phyloP scores from a whole-genome alignment of 2,797 vertebrate genomes.

The Sylvia borin region DNA sequence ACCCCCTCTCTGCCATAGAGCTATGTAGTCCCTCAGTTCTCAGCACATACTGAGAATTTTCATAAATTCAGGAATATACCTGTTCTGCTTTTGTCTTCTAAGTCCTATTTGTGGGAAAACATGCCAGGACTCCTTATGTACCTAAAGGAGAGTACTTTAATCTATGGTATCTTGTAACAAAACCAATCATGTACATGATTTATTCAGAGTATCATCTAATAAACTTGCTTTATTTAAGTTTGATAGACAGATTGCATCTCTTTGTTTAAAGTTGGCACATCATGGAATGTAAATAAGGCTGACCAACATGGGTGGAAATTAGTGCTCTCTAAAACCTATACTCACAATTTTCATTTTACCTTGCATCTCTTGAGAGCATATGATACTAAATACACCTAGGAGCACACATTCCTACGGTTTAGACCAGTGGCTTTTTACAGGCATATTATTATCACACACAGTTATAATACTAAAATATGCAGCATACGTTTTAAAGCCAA shows the following conservation, averaged over 20 bases:
- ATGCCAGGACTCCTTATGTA: neutral
- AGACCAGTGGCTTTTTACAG: neutral
- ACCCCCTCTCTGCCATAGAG: neutral
- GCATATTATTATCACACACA: neutral
- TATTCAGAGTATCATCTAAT: neutral
- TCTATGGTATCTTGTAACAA: neutral
- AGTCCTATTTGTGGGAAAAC: neutral
- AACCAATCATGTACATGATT: neutral
- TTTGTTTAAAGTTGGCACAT: neutral
- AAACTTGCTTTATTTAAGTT: neutral
- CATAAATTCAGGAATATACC: neutral
- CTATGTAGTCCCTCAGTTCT: neutral
- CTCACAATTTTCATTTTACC: neutral
- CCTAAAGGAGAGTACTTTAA: neutral
- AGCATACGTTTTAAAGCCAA: neutral
- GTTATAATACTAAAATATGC: neutral
- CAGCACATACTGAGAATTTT: neutral
- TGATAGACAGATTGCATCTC: neutral
- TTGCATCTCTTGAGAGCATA: neutral
- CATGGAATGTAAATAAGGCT: neutral
- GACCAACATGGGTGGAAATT: neutral
- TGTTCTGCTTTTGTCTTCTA: neutral
- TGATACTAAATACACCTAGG: neutral
- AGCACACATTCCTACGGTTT: neutral
- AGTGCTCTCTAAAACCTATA: neutral